Evolutionary conservation across 1,140 invertebrate genomes (phyloP).

Genomic region (Drosophila sechellia): DNA sequence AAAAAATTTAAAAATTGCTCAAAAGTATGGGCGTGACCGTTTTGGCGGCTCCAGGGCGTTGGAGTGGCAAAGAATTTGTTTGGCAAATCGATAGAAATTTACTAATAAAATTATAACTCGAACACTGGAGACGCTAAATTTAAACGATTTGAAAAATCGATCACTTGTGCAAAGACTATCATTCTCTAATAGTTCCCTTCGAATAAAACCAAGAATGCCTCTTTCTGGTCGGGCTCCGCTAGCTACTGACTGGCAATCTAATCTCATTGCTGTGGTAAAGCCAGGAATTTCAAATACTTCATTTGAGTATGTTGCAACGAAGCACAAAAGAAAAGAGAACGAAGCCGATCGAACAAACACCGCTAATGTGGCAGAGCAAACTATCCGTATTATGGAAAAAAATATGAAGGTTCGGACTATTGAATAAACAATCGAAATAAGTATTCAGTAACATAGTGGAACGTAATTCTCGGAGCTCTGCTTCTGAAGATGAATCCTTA

Average conservation of each 20-base stretch:
- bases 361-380: background rate
- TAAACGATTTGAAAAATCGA: too few species aligned
- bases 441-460: background rate
- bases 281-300: background rate
- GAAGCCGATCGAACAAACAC: background rate
- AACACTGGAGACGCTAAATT: too few species aligned
- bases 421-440: background rate
- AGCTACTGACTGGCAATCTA: background rate
- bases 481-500: background rate
- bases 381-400: slow-evolving; percentile 1
- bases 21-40: too few species aligned
- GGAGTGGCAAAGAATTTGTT: too few species aligned
- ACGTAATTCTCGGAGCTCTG: background rate
- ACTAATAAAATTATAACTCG: too few species aligned
- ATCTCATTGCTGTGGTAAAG: background rate
- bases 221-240: background rate
- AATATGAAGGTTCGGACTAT: background rate
- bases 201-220: background rate
- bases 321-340: background rate
- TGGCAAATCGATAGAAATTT: too few species aligned
- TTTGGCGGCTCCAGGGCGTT: too few species aligned
- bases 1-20: too few species aligned
- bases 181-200: too few species aligned
- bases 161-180: too few species aligned
- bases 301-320: background rate